A percentile compares a stretch with the other conserved stretches of the same genome.
phyloP scores from a whole-genome alignment of 1,140 invertebrate species.

The Linepithema humile region DNA sequence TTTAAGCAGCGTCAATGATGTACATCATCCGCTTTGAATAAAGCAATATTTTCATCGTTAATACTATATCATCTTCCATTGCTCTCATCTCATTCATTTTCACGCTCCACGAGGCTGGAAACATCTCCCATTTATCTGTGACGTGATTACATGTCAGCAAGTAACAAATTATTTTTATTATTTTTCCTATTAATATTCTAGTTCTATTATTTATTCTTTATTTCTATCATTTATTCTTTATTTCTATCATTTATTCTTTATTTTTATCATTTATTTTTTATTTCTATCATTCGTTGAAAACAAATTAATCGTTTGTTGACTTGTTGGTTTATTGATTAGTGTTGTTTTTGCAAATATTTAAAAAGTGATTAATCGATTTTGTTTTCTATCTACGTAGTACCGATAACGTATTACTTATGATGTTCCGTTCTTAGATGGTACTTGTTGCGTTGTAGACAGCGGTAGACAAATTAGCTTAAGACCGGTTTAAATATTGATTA shows the following conservation, averaged over 20 bases:
- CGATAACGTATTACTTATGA: too few species aligned
- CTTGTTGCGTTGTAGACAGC: too few species aligned
- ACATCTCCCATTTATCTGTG: not conserved
- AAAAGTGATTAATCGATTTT: not conserved
- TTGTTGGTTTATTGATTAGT: not conserved
- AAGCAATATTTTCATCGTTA: slow-evolving; percentile 42
- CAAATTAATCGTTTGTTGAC: not conserved
- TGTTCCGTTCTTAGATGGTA: too few species aligned
- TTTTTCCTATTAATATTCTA: not conserved
- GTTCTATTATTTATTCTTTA: too few species aligned
- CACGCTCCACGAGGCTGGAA: not conserved
- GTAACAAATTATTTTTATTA: not conserved
- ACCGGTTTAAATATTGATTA: too few species aligned
- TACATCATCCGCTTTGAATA: slow-evolving; percentile 42
- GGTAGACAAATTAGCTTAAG: too few species aligned
- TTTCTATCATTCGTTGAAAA: not conserved
- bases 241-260: too few species aligned
- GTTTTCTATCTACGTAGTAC: too few species aligned
- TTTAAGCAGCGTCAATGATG: slow-evolving; percentile 32
- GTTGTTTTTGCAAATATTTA: not conserved
- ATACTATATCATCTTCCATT: slow-evolving; percentile 11
- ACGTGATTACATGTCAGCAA: not conserved
- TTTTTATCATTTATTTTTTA: too few species aligned
- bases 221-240: too few species aligned
- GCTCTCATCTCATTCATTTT: slow-evolving; percentile 17